Evolutionary conservation across 2,888 invertebrate genomes (phyloP), one percentile per base, ranked within the genome.

Genomic region (Heliconius ethilla): DNA sequence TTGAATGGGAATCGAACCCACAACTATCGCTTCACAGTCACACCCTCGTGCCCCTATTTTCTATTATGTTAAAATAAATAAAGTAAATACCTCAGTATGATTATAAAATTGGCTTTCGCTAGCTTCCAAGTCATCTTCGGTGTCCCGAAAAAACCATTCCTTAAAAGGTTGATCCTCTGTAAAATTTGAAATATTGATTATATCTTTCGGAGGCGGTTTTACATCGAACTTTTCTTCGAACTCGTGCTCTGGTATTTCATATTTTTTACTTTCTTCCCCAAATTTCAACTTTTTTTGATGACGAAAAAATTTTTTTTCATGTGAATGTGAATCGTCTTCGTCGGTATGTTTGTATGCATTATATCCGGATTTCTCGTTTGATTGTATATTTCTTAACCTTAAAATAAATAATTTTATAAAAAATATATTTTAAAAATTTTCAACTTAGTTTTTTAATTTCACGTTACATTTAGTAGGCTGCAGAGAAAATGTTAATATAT

Each of bases 181-280:
- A 29, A 13, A n/a, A 0, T 74, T n/a, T 27, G 84, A 84, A 11
- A 74, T 83, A 76, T 86, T 88, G 2, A 80, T 40, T 75, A 83
- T 84, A 3, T 83, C 78, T 78, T 94, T 93, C 0, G 90, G 89
- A 13, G 95, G 95, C 6, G 95, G 89, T 86, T 93, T 95, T 5
- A 93, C 86, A 86, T 95, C 95, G 82, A 96, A 96, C 83, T 89
- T 94, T 63, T 95, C 95, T 87, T 96, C 95, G 77, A 96, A 96
- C 78, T 96, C 96, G 79, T 96, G 96, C 81, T 95, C 95, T 0
- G 96, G 96, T 78, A 95, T 87, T 81, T 94, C 93, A 82, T 90
- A 87, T 78, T 87, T 90, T 77, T 84, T 87, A 22, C 87, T 85
- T 67, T 85, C 86, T 7, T 78, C 85, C 66, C 7, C 83, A 86